Base-by-base conservation (phyloP, 2,888 invertebrate genomes). In the Pristionchus japonicus region DNA sequence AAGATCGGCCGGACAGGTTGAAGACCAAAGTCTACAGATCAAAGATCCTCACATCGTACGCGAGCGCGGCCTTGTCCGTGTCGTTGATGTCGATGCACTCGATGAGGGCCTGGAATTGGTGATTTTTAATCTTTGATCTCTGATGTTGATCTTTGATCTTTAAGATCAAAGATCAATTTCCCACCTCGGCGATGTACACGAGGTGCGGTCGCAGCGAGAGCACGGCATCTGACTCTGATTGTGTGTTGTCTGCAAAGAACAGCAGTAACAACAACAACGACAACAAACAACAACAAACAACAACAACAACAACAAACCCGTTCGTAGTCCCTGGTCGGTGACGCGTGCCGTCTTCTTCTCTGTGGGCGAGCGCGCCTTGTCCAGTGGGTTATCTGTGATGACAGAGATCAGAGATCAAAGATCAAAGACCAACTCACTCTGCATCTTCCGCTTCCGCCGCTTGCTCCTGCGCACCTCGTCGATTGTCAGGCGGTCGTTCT, bases 81-180 rank as follows among this genome's bases (percentile, higher is more conserved):
- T 91, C 91, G 67, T 91, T 91, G 77, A 91, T 90, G 82, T 91
- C 90, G 52, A 91, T 91, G 27, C 90, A 86, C 37, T 89, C 88
- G 2, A 90, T 86, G 15, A 91, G 88, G 20, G 90, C 87, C 86
- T 91, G 70, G 27, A 70, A 47, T 20, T 31, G 34, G 11, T 67
- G 27, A 67, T 67, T 9, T 27, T 67, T 67, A 15, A 67, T 27
- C 57, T 57, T 67, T 67, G n/a, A 34, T n/a, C n/a, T n/a, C n/a
- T 23, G 20, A 67, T 31, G 34, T 34, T 67, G 27, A 67, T 67
- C 31, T 27, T 67, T 67, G 31, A 67, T 27, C 57, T 57, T 67
- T 67, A 40, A 34, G 57, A 37, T 57, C 43, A 84, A 37, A 57
- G 83, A 84, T 23, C 80, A 80, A 80, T 0, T 1, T 47, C 80